phyloP scores from a whole-genome alignment of 2,113 vertebrate species.

The Pleuronectes platessa region DNA sequence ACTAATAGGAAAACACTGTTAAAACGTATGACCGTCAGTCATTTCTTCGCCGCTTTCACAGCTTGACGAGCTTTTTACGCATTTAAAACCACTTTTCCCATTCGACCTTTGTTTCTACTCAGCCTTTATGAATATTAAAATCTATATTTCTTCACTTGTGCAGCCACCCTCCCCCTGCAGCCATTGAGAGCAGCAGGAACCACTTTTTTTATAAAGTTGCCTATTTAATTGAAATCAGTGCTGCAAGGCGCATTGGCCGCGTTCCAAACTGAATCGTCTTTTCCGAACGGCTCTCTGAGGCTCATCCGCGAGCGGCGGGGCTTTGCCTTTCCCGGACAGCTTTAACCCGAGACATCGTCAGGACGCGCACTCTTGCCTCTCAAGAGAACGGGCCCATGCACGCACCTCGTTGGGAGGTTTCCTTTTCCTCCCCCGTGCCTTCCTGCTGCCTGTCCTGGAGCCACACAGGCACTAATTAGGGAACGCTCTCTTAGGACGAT shows the following conservation, averaged over 20 bases:
- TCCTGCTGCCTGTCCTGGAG: slow-evolving; percentile 57
- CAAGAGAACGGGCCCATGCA: too few species aligned
- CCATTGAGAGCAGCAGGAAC: not conserved
- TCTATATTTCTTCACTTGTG: not conserved
- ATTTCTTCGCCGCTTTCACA: not conserved
- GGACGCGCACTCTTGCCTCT: not conserved
- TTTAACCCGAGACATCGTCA: not conserved
- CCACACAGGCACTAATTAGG: slow-evolving; percentile 74
- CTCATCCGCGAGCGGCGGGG: not conserved
- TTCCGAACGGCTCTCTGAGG: slow-evolving; percentile 19
- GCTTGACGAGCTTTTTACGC: not conserved
- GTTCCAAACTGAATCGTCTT: slow-evolving; percentile 31
- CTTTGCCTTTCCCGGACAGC: not conserved
- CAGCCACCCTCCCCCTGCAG: not conserved
- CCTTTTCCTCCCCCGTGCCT: not conserved
- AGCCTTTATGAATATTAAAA: not conserved
- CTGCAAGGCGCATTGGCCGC: slow-evolving; percentile 45
- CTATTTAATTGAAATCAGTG: slow-evolving; percentile 61
- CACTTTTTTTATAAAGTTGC: slow-evolving; percentile 42
- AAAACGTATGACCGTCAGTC: not conserved
- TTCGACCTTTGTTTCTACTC: not conserved
- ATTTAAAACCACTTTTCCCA: slow-evolving; percentile 10
- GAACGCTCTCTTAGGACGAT: slow-evolving; percentile 73
- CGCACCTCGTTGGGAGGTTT: not conserved
- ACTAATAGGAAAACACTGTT: not conserved